phyloP scores from a whole-genome alignment of 1,140 invertebrate genomes.

The Drosophila guanche region DNA sequence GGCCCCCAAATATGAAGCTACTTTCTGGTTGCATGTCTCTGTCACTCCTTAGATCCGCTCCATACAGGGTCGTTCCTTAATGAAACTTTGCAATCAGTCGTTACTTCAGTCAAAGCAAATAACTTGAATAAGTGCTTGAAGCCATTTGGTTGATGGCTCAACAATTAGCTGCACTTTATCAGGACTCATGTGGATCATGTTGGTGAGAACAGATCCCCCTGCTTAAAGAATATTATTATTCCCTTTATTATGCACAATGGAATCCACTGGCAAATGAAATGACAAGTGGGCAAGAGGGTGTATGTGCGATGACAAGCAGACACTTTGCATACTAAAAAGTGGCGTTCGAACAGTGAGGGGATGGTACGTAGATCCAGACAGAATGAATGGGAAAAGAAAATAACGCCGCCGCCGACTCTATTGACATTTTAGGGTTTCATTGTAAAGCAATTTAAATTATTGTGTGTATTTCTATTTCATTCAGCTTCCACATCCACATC shows the following conservation, averaged over 20 bases:
- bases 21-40: too few species aligned
- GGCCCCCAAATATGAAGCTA: too few species aligned
- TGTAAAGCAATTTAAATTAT: constrained; percentile 83
- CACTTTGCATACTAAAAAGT: constrained; percentile 76
- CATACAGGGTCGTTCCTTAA: too few species aligned
- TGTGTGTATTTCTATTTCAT: constrained; percentile 71
- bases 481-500: constrained; percentile 33
- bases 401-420: constrained; percentile 56
- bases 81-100: too few species aligned
- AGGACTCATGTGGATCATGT: too few species aligned
- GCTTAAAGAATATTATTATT: constrained; percentile 36
- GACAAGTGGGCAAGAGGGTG: constrained; percentile 32
- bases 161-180: too few species aligned
- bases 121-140: too few species aligned
- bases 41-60: too few species aligned
- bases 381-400: constrained; percentile 74
- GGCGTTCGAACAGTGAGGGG: background rate
- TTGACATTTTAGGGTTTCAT: constrained; percentile 82
- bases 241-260: constrained; percentile 58
- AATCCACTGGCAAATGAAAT: constrained; percentile 39
- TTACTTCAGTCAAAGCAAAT: too few species aligned
- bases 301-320: constrained; percentile 32
- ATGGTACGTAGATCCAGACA: too few species aligned
- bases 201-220: too few species aligned
- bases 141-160: too few species aligned